Evolutionary conservation across 2,113 vertebrate genomes (phyloP).

Genomic region (Baryphthengus martii): DNA sequence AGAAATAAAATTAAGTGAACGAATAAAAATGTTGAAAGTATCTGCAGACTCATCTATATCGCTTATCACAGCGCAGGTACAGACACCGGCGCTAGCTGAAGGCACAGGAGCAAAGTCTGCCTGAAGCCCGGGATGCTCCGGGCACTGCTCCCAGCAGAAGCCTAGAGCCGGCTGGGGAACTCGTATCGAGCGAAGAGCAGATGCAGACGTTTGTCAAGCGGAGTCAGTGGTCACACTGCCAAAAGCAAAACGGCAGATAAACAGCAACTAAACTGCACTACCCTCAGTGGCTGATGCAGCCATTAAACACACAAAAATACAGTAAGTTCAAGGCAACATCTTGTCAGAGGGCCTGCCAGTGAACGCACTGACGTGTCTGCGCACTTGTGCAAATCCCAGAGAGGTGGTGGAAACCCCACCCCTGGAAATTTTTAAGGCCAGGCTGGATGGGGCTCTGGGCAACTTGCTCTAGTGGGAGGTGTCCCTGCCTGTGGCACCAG

Average conservation of each 20-base stretch:
- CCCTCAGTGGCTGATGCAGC: background rate
- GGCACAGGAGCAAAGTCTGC: background rate
- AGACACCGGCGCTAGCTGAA: background rate
- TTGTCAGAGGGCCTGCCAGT: background rate
- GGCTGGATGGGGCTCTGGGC: no score
- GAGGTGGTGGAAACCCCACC: no score
- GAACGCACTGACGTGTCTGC: no score
- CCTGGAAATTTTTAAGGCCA: no score
- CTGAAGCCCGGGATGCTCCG: background rate
- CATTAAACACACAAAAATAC: background rate
- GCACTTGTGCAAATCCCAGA: no score
- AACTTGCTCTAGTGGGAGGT: no score
- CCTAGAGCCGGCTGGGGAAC: background rate
- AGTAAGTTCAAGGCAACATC: background rate
- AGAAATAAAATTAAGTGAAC: background rate
- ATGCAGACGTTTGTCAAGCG: background rate
- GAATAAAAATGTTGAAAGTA: background rate
- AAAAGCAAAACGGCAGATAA: background rate
- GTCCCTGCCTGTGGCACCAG: no score
- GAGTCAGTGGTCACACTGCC: background rate
- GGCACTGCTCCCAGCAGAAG: background rate
- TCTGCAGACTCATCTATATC: background rate
- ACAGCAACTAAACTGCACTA: background rate
- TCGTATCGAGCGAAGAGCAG: fast-evolving
- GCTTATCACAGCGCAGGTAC: background rate